These are phyloP conservation scores for Erebia aethiops DNA, from an alignment of 2,888 invertebrate genomes.

Conservation along the genomic window DNA sequence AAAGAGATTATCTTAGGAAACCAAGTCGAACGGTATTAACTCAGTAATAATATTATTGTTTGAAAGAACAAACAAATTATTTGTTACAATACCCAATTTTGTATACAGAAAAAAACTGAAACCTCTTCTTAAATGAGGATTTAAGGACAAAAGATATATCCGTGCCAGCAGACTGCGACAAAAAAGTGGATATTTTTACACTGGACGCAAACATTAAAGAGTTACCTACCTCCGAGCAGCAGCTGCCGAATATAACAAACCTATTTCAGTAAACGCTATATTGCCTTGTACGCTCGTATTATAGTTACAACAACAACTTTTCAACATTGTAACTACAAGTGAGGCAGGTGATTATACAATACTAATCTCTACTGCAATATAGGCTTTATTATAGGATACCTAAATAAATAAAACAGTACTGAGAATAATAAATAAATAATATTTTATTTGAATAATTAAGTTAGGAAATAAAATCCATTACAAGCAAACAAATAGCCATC, in stretches of 20 bases:
- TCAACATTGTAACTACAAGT: background rate
- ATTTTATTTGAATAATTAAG: too few relatives aligned
- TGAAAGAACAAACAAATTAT: background rate
- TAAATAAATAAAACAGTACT: too few relatives aligned
- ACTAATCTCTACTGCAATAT: background rate
- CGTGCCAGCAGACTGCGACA: conserved; percentile 48
- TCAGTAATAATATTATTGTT: background rate
- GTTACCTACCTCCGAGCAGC: conserved; percentile 56
- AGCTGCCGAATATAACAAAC: conserved; percentile 54
- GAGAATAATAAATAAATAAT: too few relatives aligned
- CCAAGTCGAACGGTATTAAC: background rate
- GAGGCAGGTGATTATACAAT: background rate
- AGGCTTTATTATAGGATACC: too few relatives aligned
- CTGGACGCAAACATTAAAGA: conserved; percentile 58
- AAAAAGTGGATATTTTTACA: conserved; percentile 66
- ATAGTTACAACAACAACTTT: conserved; percentile 14
- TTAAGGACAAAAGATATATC: conserved; percentile 48
- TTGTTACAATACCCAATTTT: background rate
- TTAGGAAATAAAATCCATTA: too few relatives aligned
- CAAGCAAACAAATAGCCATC: too few relatives aligned
- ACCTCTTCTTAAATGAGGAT: conserved; percentile 11
- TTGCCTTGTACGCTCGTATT: conserved; percentile 21
- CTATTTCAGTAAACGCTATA: conserved; percentile 31
- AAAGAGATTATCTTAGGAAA: background rate
- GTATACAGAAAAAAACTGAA: background rate